Base-by-base conservation (phyloP, 2,797 vertebrate species). In the Pogonophryne albipinna region DNA sequence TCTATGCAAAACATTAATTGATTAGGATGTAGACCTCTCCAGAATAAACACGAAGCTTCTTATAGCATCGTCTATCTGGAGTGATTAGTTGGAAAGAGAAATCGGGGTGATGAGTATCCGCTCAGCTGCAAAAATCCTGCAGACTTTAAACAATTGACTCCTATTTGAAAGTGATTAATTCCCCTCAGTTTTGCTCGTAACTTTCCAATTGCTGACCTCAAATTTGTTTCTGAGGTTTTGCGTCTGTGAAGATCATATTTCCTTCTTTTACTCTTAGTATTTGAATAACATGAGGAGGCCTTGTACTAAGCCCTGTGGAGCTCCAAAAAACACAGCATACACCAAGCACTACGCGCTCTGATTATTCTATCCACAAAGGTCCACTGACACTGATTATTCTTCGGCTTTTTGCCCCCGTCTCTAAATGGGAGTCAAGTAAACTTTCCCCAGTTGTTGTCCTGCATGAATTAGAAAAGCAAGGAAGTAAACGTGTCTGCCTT, bases 401-500 rank as follows among this genome's bases (percentile, higher is more conserved):
- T 8, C 23, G 66, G 52, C 65, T 73, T 62, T 76, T 51, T 3
- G 10, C 45, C 51, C 11, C 19, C 4, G 27, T 59, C 56, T 80
- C 19, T 8, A 51, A 86, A 52, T 66, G 27, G 45, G 77, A 73
- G 23, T 44, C 16, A 41, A 61, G 34, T 11, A 31, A 87, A 79
- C 64, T 77, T 73, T 66, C 64, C 69, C 27, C 44, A 47, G 27
- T 78, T 82, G 74, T 83, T 77, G 72, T 72, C 38, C 41, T 61
- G 53, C 55, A 44, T 58, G 44, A 65, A 76, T 70, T 61, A 75
- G 88, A 85, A 82, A 27, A 49, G 41, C 52, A 64, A 73, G 47
- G 46, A 81, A 87, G 84, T 71, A 61, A 79, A 91, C 83, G 87
- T 91, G 89, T 90, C 82, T 51, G 60, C 71, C 84, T 94, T 85